Base-by-base conservation (phyloP, 2,797 vertebrate genomes). In the Adelosebastes latens region DNA sequence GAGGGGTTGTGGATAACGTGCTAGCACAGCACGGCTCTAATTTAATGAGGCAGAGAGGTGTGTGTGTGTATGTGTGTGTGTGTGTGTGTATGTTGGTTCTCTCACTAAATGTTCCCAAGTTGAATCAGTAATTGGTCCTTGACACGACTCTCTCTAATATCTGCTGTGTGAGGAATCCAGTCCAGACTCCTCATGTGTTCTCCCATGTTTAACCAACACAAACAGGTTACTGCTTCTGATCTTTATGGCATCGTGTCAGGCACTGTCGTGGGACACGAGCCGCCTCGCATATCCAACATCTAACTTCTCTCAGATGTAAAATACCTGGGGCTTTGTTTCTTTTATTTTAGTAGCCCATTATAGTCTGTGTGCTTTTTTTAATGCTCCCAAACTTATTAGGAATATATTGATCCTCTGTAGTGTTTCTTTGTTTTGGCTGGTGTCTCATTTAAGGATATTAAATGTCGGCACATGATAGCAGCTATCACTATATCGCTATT, bases 1-100 rank as follows among this genome's bases (percentile, higher is more conserved):
- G 88, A 87, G 83, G 81, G 85, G 75, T 86, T 81, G 83, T 70
- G 87, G 86, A 79, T 87, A 91, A 88, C 77, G 32, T 85, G 82
- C 80, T 72, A 53, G 78, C 90, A 62, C 91, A 93, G 91, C 91
- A 90, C 8, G 90, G 32, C 80, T 90, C 88, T 92, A 91, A 92
- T 92, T 90, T 94, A 94, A 93, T 92, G 90, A 92, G 91, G 82
- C 68, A 75, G 34, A 67, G 73, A 46, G 16, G 14, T 64, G 59
- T 80, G 63, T 67, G 22, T 63, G 29, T 63, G 58, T 80, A 53
- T 62, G 22, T 62, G n/a, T 46, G 59, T 65, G 83, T 72, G 70
- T 69, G 27, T 70, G 66, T 61, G 29, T 13, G 5, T 58, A 32
- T 25, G 79, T 73, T n/a, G 53, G n/a, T 73, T 73, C 55, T 89